phyloP scores from a whole-genome alignment of 2,888 invertebrate species.

The Neocrepidodera transversa region DNA sequence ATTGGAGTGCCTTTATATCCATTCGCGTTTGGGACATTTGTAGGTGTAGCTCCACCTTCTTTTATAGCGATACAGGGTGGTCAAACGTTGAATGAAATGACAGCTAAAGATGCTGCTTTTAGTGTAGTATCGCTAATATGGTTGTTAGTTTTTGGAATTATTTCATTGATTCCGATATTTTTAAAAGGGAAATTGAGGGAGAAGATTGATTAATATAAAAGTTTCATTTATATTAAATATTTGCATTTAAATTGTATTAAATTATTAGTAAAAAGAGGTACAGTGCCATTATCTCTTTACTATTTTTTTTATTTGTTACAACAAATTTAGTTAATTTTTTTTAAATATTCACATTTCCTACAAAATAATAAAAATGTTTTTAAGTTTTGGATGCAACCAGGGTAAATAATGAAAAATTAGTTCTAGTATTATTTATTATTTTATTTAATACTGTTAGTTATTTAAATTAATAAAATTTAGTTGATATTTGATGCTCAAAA shows the following conservation, averaged over 20 bases:
- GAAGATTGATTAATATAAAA: conserved; percentile 73
- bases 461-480: not conserved
- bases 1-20: conserved; percentile 92
- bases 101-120: conserved; percentile 86
- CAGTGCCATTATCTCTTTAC: too few species aligned
- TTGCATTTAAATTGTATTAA: too few species aligned
- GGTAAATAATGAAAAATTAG: not conserved
- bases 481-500: conserved; percentile 2
- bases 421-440: conserved; percentile 6
- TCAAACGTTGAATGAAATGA: conserved; percentile 91
- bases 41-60: conserved; percentile 96
- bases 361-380: too few species aligned
- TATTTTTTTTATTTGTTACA: too few species aligned
- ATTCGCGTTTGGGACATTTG: conserved; percentile 95
- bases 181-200: conserved; percentile 80
- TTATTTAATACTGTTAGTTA: not conserved
- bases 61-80: conserved; percentile 98
- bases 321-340: too few species aligned
- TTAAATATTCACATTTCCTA: too few species aligned
- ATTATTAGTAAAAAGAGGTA: too few species aligned
- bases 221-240: too few species aligned
- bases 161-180: conserved; percentile 88
- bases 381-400: not conserved
- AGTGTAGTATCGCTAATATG: conserved; percentile 86
- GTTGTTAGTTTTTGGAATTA: conserved; percentile 77